Conservation (phyloP, 92 coral and sea anemone species). For the Epizoanthus rinbou region DNA sequence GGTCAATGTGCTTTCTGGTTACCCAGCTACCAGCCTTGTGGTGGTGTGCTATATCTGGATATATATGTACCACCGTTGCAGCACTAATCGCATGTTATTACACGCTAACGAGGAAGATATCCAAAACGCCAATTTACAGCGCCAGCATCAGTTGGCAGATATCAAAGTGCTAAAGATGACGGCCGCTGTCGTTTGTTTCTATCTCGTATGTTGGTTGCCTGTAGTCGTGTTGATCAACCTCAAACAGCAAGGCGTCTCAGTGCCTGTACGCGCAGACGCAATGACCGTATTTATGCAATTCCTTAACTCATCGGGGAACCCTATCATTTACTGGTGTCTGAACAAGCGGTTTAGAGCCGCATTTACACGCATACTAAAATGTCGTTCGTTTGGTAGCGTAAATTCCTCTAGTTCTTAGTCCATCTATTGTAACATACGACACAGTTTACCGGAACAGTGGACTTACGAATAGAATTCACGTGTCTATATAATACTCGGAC, state of each 20-base stretch:
- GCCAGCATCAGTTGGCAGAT: slow-evolving; percentile 26
- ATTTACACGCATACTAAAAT: not conserved
- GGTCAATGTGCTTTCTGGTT: slow-evolving; percentile 7
- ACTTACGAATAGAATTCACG: too few relatives aligned
- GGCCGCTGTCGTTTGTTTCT: slow-evolving; percentile 28
- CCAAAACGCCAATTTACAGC: slow-evolving; percentile 10
- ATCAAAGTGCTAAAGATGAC: slow-evolving; percentile 18
- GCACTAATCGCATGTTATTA: slow-evolving; percentile 4
- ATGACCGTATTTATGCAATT: slow-evolving; percentile 22
- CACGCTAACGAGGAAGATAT: slow-evolving; percentile 32
- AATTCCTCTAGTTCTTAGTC: too few relatives aligned
- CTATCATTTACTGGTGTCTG: slow-evolving; percentile 35
- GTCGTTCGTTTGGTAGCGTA: not conserved
- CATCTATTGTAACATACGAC: too few relatives aligned
- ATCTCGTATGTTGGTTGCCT: slow-evolving; percentile 30
- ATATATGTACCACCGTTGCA: slow-evolving; percentile 8
- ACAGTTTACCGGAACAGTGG: too few relatives aligned
- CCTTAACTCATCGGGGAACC: slow-evolving; percentile 36
- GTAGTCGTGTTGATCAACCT: slow-evolving; percentile 14
- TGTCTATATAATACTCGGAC: too few relatives aligned
- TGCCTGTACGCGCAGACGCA: slow-evolving; percentile 20
- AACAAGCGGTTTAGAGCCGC: slow-evolving; percentile 27
- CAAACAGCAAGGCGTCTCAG: not conserved
- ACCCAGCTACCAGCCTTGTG: slow-evolving; percentile 22
- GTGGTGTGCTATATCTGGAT: slow-evolving; percentile 27